Evolutionary conservation across 2,797 vertebrate genomes (phyloP).

Genomic region (Chiroxiphia lanceolata): DNA sequence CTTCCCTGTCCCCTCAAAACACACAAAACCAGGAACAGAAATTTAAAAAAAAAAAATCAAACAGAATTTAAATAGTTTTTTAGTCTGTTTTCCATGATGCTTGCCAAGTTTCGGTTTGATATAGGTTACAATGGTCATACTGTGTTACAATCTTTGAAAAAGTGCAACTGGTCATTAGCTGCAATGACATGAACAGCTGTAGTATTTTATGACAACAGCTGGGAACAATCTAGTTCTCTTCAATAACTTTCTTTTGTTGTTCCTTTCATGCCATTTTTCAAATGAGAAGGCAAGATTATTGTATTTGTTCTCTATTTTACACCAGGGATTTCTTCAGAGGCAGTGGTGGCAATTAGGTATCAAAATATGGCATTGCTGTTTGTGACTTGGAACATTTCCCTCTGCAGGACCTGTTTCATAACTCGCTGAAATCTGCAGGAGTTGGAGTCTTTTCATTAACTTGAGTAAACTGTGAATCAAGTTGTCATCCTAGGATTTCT

Average conservation of each 20-base stretch:
- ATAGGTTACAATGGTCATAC: slow-evolving; percentile 47
- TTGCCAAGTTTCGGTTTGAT: slow-evolving; percentile 28
- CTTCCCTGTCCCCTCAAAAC: background rate
- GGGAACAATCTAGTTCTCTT: slow-evolving; percentile 55
- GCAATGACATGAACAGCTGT: slow-evolving; percentile 52
- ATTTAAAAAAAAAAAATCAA: background rate
- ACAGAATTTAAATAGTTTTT: background rate
- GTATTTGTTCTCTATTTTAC: slow-evolving; percentile 48
- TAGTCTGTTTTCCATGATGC: background rate
- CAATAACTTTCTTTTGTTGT: slow-evolving; percentile 58
- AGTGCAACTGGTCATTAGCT: slow-evolving; percentile 55
- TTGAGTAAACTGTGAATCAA: slow-evolving; percentile 40
- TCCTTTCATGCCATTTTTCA: slow-evolving; percentile 47
- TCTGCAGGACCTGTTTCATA: slow-evolving; percentile 39
- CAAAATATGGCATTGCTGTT: background rate
- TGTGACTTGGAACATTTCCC: slow-evolving; percentile 1
- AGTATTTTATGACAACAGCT: slow-evolving; percentile 59
- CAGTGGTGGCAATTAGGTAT: slow-evolving; percentile 35
- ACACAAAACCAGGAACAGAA: background rate
- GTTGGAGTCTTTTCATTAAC: slow-evolving; percentile 14
- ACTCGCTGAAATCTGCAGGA: background rate
- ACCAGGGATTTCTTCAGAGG: slow-evolving; percentile 29
- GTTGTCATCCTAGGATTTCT: background rate
- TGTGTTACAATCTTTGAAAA: slow-evolving; percentile 40
- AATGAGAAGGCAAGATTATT: slow-evolving; percentile 30